These are phyloP conservation scores for Maniola jurtina DNA, from an alignment of 1,140 invertebrate species.

Conservation along the genomic window DNA sequence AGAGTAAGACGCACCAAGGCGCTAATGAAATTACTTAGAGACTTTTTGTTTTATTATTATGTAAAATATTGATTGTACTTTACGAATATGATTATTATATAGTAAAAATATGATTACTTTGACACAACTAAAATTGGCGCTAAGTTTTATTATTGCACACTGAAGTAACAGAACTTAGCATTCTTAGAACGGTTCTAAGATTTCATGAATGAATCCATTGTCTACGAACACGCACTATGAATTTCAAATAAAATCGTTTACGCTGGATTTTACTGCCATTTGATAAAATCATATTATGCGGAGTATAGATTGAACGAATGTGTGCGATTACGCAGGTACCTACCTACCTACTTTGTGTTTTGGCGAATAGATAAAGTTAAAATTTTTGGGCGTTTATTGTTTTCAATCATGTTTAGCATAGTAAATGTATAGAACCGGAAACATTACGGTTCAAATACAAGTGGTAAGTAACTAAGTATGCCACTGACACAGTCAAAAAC, in stretches of 20 bases:
- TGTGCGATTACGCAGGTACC: not conserved
- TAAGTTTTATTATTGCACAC: constrained; percentile 12
- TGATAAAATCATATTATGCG: constrained; percentile 16
- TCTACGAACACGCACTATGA: constrained; percentile 27
- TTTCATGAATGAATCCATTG: constrained; percentile 53
- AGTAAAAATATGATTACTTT: not conserved
- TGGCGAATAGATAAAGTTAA: not conserved
- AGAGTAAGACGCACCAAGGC: too few species aligned
- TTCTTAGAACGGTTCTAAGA: constrained; percentile 37
- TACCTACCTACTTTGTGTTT: not conserved
- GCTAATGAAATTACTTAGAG: too few species aligned
- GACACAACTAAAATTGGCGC: not conserved
- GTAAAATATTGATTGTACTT: too few species aligned
- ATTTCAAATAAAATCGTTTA: constrained; percentile 35
- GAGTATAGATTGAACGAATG: constrained; percentile 14
- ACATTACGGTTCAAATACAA: too few species aligned
- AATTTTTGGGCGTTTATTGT: too few species aligned
- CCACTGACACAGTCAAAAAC: too few species aligned
- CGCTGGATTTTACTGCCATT: constrained; percentile 11
- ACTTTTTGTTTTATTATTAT: too few species aligned
- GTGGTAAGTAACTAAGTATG: too few species aligned
- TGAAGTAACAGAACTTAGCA: constrained; percentile 18
- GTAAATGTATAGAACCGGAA: too few species aligned
- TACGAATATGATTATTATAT: not conserved
- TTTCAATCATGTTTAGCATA: too few species aligned